Percentiles rank a stretch among this genome's conserved stretches.
These are phyloP conservation scores for Sarcoramphus papa DNA, from an alignment of 2,797 vertebrate species.

Conservation along the genomic window DNA sequence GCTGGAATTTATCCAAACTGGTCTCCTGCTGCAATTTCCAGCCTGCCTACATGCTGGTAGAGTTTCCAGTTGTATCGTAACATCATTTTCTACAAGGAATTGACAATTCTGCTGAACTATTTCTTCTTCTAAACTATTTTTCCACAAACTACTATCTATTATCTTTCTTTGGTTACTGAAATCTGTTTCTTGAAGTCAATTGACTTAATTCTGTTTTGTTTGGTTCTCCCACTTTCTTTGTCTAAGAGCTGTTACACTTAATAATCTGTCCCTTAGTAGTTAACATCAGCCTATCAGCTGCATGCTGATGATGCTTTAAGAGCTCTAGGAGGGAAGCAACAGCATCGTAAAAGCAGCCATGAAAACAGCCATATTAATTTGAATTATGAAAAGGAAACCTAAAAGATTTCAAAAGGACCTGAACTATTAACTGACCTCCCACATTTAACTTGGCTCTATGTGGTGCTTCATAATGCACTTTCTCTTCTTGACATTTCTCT, in stretches of 20 bases:
- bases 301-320: not conserved
- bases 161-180: not conserved
- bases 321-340: not conserved
- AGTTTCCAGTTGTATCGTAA: not conserved
- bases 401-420: not conserved
- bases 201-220: not conserved
- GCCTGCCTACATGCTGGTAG: not conserved
- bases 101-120: not conserved
- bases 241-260: not conserved
- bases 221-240: not conserved
- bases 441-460: not conserved
- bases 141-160: not conserved
- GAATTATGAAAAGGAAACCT: not conserved
- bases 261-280: not conserved
- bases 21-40: not conserved
- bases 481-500: slow-evolving; percentile 45
- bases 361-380: not conserved
- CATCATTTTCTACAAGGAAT: not conserved
- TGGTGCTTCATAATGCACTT: not conserved
- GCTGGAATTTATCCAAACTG: not conserved
- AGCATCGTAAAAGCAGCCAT: not conserved
- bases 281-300: not conserved
- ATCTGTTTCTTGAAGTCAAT: not conserved
- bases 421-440: not conserved
- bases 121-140: not conserved